These are phyloP conservation scores for Platycnemis pennipes DNA, from an alignment of 2,888 invertebrate species.

Conservation along the genomic window DNA sequence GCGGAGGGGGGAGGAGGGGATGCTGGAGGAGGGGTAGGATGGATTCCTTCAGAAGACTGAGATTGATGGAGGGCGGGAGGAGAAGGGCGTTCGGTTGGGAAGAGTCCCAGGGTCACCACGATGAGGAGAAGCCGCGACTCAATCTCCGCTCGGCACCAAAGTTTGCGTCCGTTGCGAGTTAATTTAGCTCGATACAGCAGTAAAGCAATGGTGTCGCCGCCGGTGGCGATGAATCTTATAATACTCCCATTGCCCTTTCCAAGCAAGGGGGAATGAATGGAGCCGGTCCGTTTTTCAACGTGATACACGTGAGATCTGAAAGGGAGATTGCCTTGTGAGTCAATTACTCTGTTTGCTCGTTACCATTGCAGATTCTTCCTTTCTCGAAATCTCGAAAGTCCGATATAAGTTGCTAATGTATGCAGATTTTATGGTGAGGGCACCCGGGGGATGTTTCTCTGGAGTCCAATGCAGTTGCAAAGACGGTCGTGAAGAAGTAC, in stretches of 20 bases:
- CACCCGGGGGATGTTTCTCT: not conserved
- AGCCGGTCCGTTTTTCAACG: not conserved
- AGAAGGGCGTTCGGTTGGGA: not conserved
- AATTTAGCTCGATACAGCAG: not conserved
- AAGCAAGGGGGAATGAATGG: not conserved
- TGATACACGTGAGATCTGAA: not conserved
- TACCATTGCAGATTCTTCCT: not conserved
- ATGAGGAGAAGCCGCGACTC: not conserved
- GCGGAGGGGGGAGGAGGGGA: not conserved
- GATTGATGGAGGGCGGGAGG: not conserved
- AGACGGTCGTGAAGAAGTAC: not conserved
- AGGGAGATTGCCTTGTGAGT: not conserved
- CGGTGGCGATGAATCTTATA: not conserved
- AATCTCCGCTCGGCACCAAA: not conserved
- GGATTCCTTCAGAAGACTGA: not conserved
- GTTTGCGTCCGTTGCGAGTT: not conserved
- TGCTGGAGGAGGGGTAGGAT: not conserved
- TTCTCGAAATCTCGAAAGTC: not conserved
- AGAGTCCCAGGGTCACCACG: not conserved
- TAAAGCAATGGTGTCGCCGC: not conserved
- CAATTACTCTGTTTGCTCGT: constrained; percentile 2
- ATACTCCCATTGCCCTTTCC: not conserved
- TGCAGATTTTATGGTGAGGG: not conserved
- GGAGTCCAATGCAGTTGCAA: not conserved
- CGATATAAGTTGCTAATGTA: constrained; percentile 3